Conservation (phyloP, 2,888 invertebrate species). For the Bombylius discolor region DNA sequence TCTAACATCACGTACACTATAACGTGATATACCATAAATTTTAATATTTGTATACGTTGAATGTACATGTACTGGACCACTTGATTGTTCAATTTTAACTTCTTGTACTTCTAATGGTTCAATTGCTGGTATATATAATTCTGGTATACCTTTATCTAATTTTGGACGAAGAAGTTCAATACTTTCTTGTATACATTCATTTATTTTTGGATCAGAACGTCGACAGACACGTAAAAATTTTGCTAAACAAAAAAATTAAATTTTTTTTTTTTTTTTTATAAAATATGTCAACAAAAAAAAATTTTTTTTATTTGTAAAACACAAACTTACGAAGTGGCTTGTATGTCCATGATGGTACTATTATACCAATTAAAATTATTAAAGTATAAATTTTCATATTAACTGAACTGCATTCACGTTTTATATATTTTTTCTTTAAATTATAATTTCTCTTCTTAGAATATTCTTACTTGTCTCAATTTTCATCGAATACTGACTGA, state of each 20-base stretch:
- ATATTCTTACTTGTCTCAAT: no score
- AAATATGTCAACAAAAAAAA: not conserved
- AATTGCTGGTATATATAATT: slow-evolving; percentile 52
- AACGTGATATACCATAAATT: slow-evolving; percentile 49
- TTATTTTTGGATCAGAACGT: slow-evolving; percentile 45
- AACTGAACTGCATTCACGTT: no score
- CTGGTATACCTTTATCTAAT: slow-evolving; percentile 50
- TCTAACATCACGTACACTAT: slow-evolving; percentile 46
- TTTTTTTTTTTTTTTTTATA: not conserved
- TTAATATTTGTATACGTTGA: slow-evolving; percentile 52
- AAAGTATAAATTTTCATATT: not conserved
- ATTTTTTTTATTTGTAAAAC: not conserved
- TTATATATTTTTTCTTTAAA: not conserved
- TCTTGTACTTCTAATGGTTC: slow-evolving; percentile 58
- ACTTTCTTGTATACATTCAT: slow-evolving; percentile 47
- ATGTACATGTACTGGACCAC: slow-evolving; percentile 54
- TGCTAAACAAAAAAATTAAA: slow-evolving; percentile 37
- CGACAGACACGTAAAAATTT: slow-evolving; percentile 52
- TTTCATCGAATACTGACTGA: no score
- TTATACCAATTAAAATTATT: not conserved
- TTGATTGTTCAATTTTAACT: slow-evolving; percentile 52
- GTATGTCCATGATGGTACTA: not conserved
- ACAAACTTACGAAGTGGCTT: not conserved
- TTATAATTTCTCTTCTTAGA: not conserved
- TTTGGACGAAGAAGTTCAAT: slow-evolving; percentile 46